These are phyloP conservation scores for Oreohelix idahoensis DNA, from an alignment of 1,140 invertebrate genomes.

Conservation along the genomic window DNA sequence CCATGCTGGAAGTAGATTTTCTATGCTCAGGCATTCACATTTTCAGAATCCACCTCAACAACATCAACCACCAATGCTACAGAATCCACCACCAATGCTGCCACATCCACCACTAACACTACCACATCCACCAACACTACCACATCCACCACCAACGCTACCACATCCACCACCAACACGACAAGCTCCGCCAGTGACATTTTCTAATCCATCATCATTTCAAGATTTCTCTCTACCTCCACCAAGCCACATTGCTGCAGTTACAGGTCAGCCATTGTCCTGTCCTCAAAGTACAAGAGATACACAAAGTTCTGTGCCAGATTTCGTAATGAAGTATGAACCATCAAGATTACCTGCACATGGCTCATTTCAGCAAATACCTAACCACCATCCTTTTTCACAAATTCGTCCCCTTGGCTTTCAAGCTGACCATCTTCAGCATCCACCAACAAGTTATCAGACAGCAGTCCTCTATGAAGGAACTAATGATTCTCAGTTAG, in stretches of 20 bases:
- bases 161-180: not conserved
- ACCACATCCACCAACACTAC: too few species aligned
- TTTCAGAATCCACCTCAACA: not conserved
- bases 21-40: not conserved
- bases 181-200: not conserved
- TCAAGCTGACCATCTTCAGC: not conserved
- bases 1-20: not conserved
- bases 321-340: not conserved
- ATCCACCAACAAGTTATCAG: not conserved
- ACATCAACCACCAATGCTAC: not conserved
- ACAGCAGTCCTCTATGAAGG: not conserved
- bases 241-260: not conserved
- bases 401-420: not conserved
- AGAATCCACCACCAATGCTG: not conserved
- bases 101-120: too few species aligned
- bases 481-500: not conserved
- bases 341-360: not conserved
- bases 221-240: not conserved
- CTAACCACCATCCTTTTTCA: not conserved
- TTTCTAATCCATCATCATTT: not conserved
- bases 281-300: not conserved
- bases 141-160: too few species aligned
- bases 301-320: not conserved
- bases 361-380: not conserved
- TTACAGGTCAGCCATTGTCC: not conserved